These are phyloP conservation scores for Copidosoma floridanum DNA, from an alignment of 1,140 invertebrate genomes.

Conservation along the genomic window DNA sequence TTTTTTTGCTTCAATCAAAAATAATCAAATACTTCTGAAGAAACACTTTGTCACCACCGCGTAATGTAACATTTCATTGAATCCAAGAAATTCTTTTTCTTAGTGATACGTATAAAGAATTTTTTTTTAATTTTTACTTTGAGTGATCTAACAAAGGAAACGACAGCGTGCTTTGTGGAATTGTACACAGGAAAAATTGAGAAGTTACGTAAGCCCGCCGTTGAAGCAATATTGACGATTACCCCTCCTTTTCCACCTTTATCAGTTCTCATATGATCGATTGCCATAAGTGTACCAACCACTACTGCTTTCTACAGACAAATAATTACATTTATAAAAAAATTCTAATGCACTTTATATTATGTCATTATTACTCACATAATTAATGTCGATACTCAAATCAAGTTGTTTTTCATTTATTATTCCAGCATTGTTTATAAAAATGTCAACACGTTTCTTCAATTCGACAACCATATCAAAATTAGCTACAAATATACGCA, in stretches of 20 bases:
- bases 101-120: background rate
- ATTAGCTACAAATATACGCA: slow-evolving; percentile 36
- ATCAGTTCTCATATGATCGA: slow-evolving; percentile 53
- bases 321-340: slow-evolving; percentile 43
- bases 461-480: slow-evolving; percentile 41
- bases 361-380: slow-evolving; percentile 39
- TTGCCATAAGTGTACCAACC: slow-evolving; percentile 43
- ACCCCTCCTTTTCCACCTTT: slow-evolving; percentile 52
- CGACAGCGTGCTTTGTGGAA: slow-evolving; percentile 64
- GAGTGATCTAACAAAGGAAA: slow-evolving; percentile 47
- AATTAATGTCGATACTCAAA: slow-evolving; percentile 49
- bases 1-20: no score
- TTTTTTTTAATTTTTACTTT: slow-evolving; percentile 39
- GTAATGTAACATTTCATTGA: background rate
- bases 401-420: slow-evolving; percentile 53
- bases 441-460: slow-evolving; percentile 48
- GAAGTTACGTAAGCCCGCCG: slow-evolving; percentile 44
- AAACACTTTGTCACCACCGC: no score
- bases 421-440: slow-evolving; percentile 55
- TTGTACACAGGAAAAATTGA: slow-evolving; percentile 60
- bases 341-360: background rate
- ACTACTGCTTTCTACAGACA: slow-evolving; percentile 46
- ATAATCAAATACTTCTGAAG: background rate
- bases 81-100: background rate
- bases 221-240: slow-evolving; percentile 52